Percentiles rank a stretch among this genome's conserved stretches.
These are phyloP conservation scores for Chelon auratus DNA, from an alignment of 2,797 vertebrate genomes.

Conservation along the genomic window DNA sequence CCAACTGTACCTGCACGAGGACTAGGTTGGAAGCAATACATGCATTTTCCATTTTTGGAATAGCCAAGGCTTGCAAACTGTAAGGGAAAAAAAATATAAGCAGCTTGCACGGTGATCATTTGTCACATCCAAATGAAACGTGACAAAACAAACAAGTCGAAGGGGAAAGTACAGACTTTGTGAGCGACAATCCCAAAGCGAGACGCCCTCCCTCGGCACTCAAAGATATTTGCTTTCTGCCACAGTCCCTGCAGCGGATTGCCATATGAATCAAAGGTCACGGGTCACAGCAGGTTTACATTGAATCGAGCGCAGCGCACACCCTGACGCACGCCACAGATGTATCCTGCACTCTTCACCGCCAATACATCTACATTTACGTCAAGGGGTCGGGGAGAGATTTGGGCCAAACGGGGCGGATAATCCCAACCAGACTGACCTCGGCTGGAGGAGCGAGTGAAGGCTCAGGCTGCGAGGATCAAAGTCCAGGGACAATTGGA, in stretches of 20 bases:
- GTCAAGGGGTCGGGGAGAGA: slow-evolving; percentile 36
- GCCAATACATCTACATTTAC: slow-evolving; percentile 62
- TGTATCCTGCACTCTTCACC: slow-evolving; percentile 66
- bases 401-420: slow-evolving; percentile 18
- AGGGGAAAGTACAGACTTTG: slow-evolving; percentile 21
- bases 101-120: slow-evolving; percentile 28
- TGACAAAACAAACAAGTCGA: slow-evolving; percentile 56
- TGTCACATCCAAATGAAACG: slow-evolving; percentile 57
- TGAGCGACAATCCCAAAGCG: slow-evolving; percentile 8
- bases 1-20: not conserved
- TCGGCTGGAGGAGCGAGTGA: slow-evolving; percentile 8
- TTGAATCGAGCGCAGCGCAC: slow-evolving; percentile 66
- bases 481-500: slow-evolving; percentile 30
- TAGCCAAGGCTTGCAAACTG: slow-evolving; percentile 32
- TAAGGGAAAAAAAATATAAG: slow-evolving; percentile 1
- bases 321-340: slow-evolving; percentile 66
- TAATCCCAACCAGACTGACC: slow-evolving; percentile 55
- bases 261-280: slow-evolving; percentile 58
- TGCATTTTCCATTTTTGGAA: slow-evolving; percentile 30
- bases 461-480: slow-evolving; percentile 32
- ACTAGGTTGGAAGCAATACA: not conserved
- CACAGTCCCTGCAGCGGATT: slow-evolving; percentile 42
- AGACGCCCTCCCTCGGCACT: slow-evolving; percentile 23
- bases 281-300: slow-evolving; percentile 79
- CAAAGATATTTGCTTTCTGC: slow-evolving; percentile 23